Base-by-base conservation (phyloP, 2,797 vertebrate genomes). In the Chelon auratus region DNA sequence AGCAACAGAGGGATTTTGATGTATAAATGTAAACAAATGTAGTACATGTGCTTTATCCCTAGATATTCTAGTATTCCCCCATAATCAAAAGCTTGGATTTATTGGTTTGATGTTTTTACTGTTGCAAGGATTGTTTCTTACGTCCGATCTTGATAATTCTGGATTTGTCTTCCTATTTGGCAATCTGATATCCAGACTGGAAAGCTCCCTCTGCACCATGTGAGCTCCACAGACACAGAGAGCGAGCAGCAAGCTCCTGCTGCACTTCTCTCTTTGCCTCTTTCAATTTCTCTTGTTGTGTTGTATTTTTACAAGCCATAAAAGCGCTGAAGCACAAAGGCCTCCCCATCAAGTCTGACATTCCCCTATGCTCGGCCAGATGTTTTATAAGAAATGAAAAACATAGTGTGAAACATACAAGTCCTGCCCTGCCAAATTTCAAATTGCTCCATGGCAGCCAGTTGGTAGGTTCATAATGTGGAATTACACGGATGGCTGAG, bases 241-340 rank as follows among this genome's bases (percentile, higher is more conserved):
- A 33, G 30, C 5, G 30, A 62, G 54, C 20, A 9, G 24, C 67
- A 54, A 40, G 61, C 59, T 52, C 61, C 43, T 60, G 54, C 73
- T 58, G 26, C 62, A 17, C 12, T 30, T 20, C 3, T 33, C 42
- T 40, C 43, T 48, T 24, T 42, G 37, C 51, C 61, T 36, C 36
- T 70, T n/a, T 64, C 55, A 4, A 12, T 75, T 45, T 84, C 66
- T 61, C 20, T 69, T 57, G 60, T 80, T 72, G 42, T 68, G 13
- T 60, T 83, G 53, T 74, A 62, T 81, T 89, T 87, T 90, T 68
- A 73, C 60, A 72, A 58, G 22, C 79, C 47, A 22, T 84, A 79
- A 75, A 85, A 83, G 77, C 52, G 74, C 68, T 52, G 39, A 79
- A 50, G 39, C 67, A 76, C 75, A 77, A 68, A 64, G 40, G 47